Conservation (phyloP, 2,113 vertebrate genomes). For the Typhlomys cinereus region DNA sequence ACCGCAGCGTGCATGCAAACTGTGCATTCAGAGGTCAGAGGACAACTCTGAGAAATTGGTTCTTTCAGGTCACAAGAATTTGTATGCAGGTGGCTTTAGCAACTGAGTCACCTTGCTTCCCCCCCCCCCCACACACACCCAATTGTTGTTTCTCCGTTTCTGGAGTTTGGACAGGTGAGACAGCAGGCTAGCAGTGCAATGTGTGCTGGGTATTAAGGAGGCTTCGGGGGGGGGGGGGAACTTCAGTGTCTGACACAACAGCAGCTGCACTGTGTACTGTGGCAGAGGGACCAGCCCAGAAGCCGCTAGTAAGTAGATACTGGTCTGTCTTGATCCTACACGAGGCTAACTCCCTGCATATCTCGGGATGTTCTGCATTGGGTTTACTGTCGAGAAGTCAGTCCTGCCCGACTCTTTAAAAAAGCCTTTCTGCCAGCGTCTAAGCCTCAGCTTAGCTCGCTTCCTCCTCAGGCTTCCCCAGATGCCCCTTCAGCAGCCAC, state of each 20-base stretch:
- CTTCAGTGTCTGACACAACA: neutral
- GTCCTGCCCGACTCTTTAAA: neutral
- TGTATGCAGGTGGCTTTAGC: neutral
- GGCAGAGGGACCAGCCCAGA: neutral
- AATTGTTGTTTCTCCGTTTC: neutral
- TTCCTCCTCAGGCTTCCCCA: neutral
- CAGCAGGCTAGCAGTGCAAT: neutral
- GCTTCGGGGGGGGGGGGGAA: too few species aligned
- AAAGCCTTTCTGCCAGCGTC: neutral
- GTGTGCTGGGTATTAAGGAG: neutral
- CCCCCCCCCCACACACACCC: neutral
- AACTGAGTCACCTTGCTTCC: neutral
- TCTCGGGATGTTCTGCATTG: neutral
- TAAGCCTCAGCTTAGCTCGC: constrained; percentile 56
- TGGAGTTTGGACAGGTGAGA: neutral
- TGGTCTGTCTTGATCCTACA: neutral
- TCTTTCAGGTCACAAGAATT: neutral
- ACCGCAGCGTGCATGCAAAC: too few species aligned
- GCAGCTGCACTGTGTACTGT: neutral
- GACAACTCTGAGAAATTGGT: neutral
- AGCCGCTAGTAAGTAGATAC: neutral
- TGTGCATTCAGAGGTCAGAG: neutral
- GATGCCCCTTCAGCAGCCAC: neutral
- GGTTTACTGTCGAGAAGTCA: neutral
- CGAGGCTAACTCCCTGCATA: neutral